These are phyloP conservation scores for Calephelis nemesis DNA, from an alignment of 1,140 invertebrate genomes.

Conservation along the genomic window DNA sequence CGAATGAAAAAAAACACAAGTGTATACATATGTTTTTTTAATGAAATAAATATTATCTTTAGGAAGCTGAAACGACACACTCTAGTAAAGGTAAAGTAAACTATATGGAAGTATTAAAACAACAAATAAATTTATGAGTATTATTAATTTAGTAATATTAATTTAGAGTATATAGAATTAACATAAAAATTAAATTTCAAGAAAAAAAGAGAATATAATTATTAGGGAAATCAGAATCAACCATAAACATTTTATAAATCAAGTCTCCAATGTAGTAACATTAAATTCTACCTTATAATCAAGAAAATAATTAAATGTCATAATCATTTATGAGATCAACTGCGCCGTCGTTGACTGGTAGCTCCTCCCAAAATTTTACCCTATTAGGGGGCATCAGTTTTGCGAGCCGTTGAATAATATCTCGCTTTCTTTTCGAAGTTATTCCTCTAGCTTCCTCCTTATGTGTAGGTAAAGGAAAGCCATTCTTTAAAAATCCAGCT, in stretches of 20 bases:
- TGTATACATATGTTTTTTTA: too few species aligned
- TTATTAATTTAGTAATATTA: too few species aligned
- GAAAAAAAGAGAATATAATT: not conserved
- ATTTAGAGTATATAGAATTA: too few species aligned
- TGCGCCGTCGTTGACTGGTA: not conserved
- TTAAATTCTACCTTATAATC: not conserved
- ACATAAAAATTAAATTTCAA: too few species aligned
- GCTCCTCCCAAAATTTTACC: conserved; percentile 4
- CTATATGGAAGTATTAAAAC: too few species aligned
- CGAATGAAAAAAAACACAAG: too few species aligned
- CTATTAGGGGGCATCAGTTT: conserved; percentile 7
- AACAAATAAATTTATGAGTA: too few species aligned
- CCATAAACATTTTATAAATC: not conserved
- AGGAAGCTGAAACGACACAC: too few species aligned
- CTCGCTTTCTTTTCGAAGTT: not conserved
- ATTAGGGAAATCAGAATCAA: not conserved
- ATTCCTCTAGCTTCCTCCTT: not conserved
- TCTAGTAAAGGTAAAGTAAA: too few species aligned
- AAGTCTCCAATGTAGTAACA: not conserved
- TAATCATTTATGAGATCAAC: conserved; percentile 11
- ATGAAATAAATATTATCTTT: too few species aligned
- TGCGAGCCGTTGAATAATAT: conserved; percentile 3
- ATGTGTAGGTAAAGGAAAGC: not conserved
- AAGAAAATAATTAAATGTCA: conserved; percentile 2
- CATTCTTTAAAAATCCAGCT: conserved; percentile 4